Evolutionary conservation across 1,140 invertebrate genomes (phyloP).

Genomic region (Philopotamus ludificatus): DNA sequence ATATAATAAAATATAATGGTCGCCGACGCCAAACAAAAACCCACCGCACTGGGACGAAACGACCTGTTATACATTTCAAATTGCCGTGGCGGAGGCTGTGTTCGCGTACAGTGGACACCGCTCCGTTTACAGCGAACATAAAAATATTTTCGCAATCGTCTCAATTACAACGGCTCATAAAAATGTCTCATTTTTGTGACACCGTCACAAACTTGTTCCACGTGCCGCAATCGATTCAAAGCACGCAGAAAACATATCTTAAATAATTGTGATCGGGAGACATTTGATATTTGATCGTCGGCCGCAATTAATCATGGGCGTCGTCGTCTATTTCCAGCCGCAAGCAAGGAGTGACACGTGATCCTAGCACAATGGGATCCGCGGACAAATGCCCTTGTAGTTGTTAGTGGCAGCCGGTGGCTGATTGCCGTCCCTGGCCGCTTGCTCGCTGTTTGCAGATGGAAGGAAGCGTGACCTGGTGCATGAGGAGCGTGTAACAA

Average conservation of each 20-base stretch:
- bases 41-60: not conserved
- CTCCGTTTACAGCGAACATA: not conserved
- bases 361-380: not conserved
- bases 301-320: not conserved
- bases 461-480: constrained; percentile 1
- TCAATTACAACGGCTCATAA: not conserved
- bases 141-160: not conserved
- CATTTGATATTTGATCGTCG: too few relatives aligned
- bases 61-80: not conserved
- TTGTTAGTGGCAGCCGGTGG: not conserved
- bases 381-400: not conserved
- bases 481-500: constrained; percentile 9
- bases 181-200: too few relatives aligned
- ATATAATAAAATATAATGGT: not conserved
- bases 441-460: not conserved
- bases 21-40: not conserved
- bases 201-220: too few relatives aligned
- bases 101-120: too few relatives aligned
- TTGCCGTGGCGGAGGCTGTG: not conserved
- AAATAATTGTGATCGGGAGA: too few relatives aligned
- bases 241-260: too few relatives aligned
- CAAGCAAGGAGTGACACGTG: not conserved
- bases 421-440: not conserved
- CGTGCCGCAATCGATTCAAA: too few relatives aligned
- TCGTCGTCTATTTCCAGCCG: not conserved